Base-by-base conservation (phyloP, 2,888 invertebrate genomes). In the Folsomia manolachei region DNA sequence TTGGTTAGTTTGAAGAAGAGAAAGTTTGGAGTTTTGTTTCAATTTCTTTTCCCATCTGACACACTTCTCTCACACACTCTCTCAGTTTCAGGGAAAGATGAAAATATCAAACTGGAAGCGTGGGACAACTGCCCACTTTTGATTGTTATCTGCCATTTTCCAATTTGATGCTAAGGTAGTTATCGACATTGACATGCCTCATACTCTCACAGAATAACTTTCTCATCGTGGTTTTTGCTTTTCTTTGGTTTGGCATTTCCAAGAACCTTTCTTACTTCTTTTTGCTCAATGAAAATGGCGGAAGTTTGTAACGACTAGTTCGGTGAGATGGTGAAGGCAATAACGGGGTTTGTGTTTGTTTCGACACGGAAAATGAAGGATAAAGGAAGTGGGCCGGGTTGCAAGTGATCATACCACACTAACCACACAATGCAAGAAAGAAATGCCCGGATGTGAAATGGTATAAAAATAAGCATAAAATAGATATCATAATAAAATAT, bases 401-500 rank as follows among this genome's bases (percentile, higher is more conserved):
- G 39, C 39, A 39, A 39, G 39, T 39, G 39, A 14, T 14, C 39
- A 39, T 39, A 39, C 39, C 14, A 39, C 14, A 39, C 4, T 14
- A 4, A 39, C 14, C 39, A 39, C 39, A n/a, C n/a, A n/a, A n/a
- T n/a, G n/a, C 39, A 39, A 39, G 39, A n/a, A n/a, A 39, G 39
- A 14, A 39, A 14, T 39, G 39, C 39, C n/a, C 39, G 39, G 39
- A 39, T 39, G 39, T 39, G 4, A 14, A 39, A 39, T 39, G 39
- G 39, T 9, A 39, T 39, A 39, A 39, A 39, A 39, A 39, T 39
- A 39, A 39, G 39, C 39, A 56, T 21, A 56, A 18, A 56, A 56
- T 14, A 56, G 56, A 56, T 56, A 56, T 56, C 56, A 56, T 56
- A 56, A 56, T 56, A 56, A 56, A 56, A 56, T 21, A 56, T 19